Evolutionary conservation across 2,888 invertebrate genomes (phyloP).

Genomic region (Temnothorax unifasciatus): DNA sequence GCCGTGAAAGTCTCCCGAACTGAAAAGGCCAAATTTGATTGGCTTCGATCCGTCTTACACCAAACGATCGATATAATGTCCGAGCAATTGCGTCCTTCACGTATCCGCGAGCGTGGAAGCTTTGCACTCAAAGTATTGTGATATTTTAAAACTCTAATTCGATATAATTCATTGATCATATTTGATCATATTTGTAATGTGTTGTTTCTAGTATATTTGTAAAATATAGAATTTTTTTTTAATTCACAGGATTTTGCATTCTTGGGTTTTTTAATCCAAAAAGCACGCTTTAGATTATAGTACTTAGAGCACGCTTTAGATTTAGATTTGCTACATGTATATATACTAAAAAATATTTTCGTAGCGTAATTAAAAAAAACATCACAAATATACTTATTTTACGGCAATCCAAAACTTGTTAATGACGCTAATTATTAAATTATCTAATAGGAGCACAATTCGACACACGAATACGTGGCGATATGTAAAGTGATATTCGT

Average conservation of each 20-base stretch:
- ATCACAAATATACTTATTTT: not conserved
- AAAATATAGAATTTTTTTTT: not conserved
- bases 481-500: conserved; percentile 55
- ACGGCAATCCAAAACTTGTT: not conserved
- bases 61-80: conserved; percentile 29
- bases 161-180: not conserved
- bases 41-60: conserved; percentile 35
- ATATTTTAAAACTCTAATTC: not conserved
- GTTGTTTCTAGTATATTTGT: not conserved
- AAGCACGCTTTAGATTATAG: not conserved
- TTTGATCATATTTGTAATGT: not conserved
- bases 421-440: not conserved
- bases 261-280: not conserved
- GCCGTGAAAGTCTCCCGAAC: conserved; percentile 45
- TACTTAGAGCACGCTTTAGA: too few species aligned
- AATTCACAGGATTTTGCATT: not conserved
- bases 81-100: conserved; percentile 43
- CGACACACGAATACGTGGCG: conserved; percentile 29
- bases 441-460: conserved; percentile 21
- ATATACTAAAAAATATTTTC: not conserved
- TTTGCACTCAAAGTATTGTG: not conserved
- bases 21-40: conserved; percentile 55
- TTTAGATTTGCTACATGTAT: too few species aligned
- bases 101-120: conserved; percentile 10
- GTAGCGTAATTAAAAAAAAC: not conserved